Evolutionary conservation across 30 jellyfish, hydroid and myxozoan species (phyloP).

Genomic region (Cassiopea xamachana): DNA sequence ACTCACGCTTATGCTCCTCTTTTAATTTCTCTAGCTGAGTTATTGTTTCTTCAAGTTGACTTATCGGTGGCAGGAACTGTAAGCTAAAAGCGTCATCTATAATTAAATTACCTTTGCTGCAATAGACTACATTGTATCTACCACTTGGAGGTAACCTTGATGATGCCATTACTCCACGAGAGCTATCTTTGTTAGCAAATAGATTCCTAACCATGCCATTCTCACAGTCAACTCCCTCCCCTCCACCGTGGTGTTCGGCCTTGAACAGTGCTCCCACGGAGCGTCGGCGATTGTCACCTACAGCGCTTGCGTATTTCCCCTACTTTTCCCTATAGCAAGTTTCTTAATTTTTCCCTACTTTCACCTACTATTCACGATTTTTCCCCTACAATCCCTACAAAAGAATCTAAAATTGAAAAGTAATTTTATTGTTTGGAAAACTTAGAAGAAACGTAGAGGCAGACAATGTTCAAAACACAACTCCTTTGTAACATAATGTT

Average conservation of each 20-base stretch:
- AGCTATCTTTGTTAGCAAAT: neutral
- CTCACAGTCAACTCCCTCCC: neutral
- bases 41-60: neutral
- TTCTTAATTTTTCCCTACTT: too few species aligned
- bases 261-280: too few species aligned
- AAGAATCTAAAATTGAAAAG: too few species aligned
- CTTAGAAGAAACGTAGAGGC: too few species aligned
- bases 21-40: neutral
- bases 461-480: too few species aligned
- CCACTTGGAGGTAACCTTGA: neutral
- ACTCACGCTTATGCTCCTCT: neutral
- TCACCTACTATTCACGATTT: too few species aligned
- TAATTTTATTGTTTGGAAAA: too few species aligned
- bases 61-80: neutral
- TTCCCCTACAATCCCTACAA: too few species aligned
- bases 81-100: neutral
- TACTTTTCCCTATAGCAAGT: too few species aligned
- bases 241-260: neutral
- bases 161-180: neutral
- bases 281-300: too few species aligned
- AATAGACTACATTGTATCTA: neutral
- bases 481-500: too few species aligned
- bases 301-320: too few species aligned
- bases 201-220: neutral
- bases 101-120: neutral